Percentiles rank a stretch among this genome's conserved stretches.
These are phyloP conservation scores for Phymanthus crucifer DNA, from an alignment of 92 coral and sea anemone species.

Conservation along the genomic window DNA sequence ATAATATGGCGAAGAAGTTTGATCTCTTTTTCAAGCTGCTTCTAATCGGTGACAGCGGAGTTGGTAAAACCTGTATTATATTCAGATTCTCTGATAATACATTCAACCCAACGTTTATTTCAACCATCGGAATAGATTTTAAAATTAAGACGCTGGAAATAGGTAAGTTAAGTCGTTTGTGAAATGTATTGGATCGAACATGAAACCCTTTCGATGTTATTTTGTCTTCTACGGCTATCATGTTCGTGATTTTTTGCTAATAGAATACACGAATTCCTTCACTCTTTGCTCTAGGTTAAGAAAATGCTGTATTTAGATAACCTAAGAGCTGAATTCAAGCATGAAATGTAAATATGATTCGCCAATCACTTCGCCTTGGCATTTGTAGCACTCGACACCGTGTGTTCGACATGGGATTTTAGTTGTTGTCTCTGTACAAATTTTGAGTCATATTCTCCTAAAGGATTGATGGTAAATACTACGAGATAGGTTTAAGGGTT, in stretches of 20 bases:
- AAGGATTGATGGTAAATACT: background rate
- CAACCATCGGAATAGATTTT: constrained; percentile 93
- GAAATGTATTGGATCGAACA: background rate
- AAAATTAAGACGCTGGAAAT: constrained; percentile 86
- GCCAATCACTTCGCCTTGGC: background rate
- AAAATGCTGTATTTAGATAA: background rate
- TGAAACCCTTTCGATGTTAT: background rate
- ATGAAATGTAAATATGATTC: background rate
- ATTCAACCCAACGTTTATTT: constrained; percentile 73
- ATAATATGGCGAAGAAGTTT: constrained; percentile 84
- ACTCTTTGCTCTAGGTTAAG: background rate
- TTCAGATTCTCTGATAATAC: constrained; percentile 90
- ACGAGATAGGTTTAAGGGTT: background rate
- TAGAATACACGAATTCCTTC: background rate
- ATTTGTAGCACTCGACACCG: background rate
- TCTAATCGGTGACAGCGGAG: constrained; percentile 93
- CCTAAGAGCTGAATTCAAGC: background rate
- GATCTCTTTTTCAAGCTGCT: constrained; percentile 86
- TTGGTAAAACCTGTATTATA: constrained; percentile 91
- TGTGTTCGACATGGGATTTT: background rate
- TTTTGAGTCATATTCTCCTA: background rate
- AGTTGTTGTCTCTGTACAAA: background rate
- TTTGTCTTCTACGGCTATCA: background rate
- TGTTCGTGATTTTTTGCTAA: background rate
- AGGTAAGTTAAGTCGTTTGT: constrained; percentile 55